A percentile compares a stretch with the other conserved stretches of the same genome.
Evolutionary conservation across 2,888 invertebrate genomes (phyloP).

Genomic region (Drosophila pseudotalamancana): DNA sequence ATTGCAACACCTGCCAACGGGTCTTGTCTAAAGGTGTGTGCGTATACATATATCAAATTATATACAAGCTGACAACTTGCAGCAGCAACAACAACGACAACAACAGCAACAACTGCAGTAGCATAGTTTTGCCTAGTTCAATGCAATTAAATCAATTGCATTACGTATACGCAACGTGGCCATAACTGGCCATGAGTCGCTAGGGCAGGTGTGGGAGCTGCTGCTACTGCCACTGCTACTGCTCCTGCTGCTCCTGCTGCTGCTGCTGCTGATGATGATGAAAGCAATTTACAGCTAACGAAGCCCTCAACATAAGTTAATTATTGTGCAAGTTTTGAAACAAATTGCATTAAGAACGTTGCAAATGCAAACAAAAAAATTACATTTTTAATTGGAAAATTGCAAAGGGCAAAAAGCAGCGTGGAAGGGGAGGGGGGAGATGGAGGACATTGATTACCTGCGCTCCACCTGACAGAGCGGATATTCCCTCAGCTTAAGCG

Average conservation of each 20-base stretch:
- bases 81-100: neutral
- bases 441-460: conserved; percentile 37
- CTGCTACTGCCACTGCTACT: neutral
- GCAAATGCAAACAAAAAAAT: conserved; percentile 63
- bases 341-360: conserved; percentile 62
- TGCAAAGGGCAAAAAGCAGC: conserved; percentile 32
- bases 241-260: conserved; percentile 2
- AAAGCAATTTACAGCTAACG: conserved; percentile 46
- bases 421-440: too few species aligned
- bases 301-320: conserved; percentile 47
- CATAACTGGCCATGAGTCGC: conserved; percentile 28
- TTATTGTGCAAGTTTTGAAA: conserved; percentile 52
- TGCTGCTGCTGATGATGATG: neutral
- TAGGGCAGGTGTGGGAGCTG: neutral
- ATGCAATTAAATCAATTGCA: conserved; percentile 68
- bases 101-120: neutral
- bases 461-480: conserved; percentile 72
- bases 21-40: neutral
- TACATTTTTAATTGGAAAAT: conserved; percentile 71
- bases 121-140: conserved; percentile 5
- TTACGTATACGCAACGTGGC: conserved; percentile 52
- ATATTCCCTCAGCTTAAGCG: conserved; percentile 78
- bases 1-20: neutral
- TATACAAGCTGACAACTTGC: conserved; percentile 18
- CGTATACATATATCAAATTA: neutral